Evolutionary conservation across 2,113 vertebrate species (phyloP).

Genomic region (Callospermophilus lateralis): DNA sequence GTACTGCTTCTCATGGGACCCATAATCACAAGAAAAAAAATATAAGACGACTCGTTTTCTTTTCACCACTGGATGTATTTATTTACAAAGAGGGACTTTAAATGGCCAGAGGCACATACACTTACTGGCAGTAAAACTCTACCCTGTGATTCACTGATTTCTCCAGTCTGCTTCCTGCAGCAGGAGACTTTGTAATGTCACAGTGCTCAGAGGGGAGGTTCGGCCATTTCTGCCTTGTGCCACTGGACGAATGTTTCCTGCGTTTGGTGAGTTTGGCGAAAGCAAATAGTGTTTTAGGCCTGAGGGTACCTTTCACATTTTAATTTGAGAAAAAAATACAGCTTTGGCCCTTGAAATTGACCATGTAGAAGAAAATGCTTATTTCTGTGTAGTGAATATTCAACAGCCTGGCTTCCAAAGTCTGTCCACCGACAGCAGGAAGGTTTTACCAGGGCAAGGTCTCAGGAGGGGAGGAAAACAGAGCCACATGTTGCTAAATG

Average conservation of each 20-base stretch:
- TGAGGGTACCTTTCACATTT: not conserved
- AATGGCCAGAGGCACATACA: constrained; percentile 58
- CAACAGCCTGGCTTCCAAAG: not conserved
- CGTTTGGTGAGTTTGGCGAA: constrained; percentile 43
- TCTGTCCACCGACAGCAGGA: not conserved
- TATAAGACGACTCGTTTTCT: constrained; percentile 69
- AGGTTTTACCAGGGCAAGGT: not conserved
- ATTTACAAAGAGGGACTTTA: constrained; percentile 78
- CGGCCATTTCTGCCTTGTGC: constrained; percentile 6
- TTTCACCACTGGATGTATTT: constrained; percentile 76
- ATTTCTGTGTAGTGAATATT: not conserved
- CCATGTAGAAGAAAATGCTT: constrained; percentile 1
- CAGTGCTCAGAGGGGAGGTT: not conserved
- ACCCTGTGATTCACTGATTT: constrained; percentile 65
- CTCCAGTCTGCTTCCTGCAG: constrained; percentile 14
- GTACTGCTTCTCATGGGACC: constrained; percentile 70
- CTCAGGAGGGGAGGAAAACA: constrained; percentile 9
- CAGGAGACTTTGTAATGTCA: not conserved
- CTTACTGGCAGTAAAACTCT: constrained; percentile 64
- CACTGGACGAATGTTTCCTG: constrained; percentile 32
- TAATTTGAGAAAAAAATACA: constrained; percentile 22
- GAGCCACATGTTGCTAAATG: not conserved
- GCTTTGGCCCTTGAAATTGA: not conserved
- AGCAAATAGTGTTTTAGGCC: constrained; percentile 52
- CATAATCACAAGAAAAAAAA: constrained; percentile 74